Conservation (phyloP, 1,140 invertebrate genomes). For the Anastrepha obliqua region DNA sequence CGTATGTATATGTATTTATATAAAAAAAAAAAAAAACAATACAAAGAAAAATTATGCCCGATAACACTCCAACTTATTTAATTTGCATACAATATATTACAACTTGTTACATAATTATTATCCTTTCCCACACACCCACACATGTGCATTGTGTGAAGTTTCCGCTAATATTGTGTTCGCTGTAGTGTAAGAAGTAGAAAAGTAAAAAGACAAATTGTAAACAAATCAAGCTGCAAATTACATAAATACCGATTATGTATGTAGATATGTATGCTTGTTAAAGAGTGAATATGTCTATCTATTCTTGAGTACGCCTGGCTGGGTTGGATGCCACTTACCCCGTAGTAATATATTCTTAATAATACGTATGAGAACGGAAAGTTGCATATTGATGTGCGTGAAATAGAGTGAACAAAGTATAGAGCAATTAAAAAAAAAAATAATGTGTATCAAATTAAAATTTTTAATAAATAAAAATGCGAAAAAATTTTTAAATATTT, state of each 20-base stretch:
- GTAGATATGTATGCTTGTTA: not conserved
- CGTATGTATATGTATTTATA: not conserved
- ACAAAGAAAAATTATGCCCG: not conserved
- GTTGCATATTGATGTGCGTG: slow-evolving; percentile 1
- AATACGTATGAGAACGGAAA: not conserved
- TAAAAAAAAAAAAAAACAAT: not conserved
- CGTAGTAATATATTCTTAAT: not conserved
- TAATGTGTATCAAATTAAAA: slow-evolving; percentile 33
- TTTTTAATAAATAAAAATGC: slow-evolving; percentile 22
- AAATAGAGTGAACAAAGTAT: slow-evolving; percentile 12
- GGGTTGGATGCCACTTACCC: not conserved
- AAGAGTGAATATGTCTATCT: not conserved
- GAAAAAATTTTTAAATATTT: not conserved
- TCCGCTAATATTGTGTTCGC: not conserved
- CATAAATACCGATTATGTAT: not conserved
- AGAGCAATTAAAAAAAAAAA: slow-evolving; percentile 25
- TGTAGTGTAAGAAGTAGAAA: slow-evolving; percentile 12
- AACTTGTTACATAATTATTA: not conserved
- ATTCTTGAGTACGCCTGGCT: not conserved
- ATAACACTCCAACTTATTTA: not conserved
- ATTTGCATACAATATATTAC: not conserved
- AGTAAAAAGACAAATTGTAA: slow-evolving; percentile 12
- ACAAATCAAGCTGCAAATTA: not conserved
- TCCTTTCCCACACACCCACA: not conserved
- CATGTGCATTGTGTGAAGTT: not conserved